phyloP scores from a whole-genome alignment of 2,113 vertebrate genomes.

The Spilogale gracilis region DNA sequence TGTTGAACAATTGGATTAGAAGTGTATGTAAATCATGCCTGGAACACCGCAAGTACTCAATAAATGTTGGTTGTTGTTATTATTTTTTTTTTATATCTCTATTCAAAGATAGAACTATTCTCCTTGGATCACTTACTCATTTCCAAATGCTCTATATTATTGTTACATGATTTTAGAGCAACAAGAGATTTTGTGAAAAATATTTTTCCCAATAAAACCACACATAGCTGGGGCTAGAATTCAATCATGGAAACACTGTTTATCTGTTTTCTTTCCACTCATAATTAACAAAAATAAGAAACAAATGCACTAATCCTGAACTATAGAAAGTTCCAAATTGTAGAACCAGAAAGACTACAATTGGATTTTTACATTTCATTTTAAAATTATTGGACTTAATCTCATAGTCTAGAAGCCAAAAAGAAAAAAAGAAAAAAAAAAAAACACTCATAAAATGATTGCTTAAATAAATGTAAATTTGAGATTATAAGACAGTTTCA shows the following conservation, averaged over 20 bases:
- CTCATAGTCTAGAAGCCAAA: neutral
- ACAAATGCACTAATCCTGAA: conserved; percentile 33
- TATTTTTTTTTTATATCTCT: neutral
- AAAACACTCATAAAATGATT: neutral
- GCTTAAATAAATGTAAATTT: conserved; percentile 22
- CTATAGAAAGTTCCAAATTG: neutral
- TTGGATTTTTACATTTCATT: neutral
- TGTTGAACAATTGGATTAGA: neutral
- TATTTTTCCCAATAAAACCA: neutral
- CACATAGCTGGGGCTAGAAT: neutral
- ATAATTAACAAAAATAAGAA: neutral
- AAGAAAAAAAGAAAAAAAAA: neutral
- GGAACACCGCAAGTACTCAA: neutral
- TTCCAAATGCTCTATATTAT: neutral
- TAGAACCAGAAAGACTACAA: neutral
- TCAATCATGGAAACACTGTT: neutral
- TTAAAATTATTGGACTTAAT: conserved; percentile 13
- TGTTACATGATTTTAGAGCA: neutral
- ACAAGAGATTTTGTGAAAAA: neutral
- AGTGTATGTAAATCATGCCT: too few species aligned
- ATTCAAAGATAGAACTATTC: neutral
- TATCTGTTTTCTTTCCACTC: neutral
- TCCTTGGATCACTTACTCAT: neutral
- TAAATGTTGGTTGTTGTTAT: neutral
- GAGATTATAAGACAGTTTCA: neutral